Evolutionary conservation across 92 coral and sea anemone genomes (phyloP), one percentile per base, ranked within the genome.

Genomic region (Porites divaricata): DNA sequence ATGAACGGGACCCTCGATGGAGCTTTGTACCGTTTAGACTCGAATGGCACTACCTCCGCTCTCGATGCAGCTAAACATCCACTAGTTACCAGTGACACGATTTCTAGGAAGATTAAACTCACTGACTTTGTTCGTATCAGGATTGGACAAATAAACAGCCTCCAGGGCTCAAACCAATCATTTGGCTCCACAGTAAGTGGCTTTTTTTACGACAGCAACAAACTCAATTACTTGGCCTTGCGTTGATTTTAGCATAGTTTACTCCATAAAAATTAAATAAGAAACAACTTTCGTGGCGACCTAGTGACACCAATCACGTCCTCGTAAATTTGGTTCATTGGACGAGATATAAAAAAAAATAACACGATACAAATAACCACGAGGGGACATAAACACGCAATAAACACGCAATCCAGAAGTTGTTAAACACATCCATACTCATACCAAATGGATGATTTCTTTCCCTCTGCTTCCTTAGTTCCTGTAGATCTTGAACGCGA

Each of bases 391-490:
- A n/a, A n/a, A n/a, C n/a, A n/a, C 9, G 1, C 70, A 16, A 24
- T 45, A 17, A 20, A 26, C 35, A 6, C 28, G 41, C 9, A 7
- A 17, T 28, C 20, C 54, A 20, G 59, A 11, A 12, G 6, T 58
- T 23, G 63, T 83, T 67, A 94, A 22, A 94, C 98, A 72, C 98
- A 94, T 24, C 98, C 98, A 25, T 94, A 94, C 69, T 94, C 98
- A 75, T 89, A 89, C 98, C 98, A 94, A 56, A 92, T 84, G 1
- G 98, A 85, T 19, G 92, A 69, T 51, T 85, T 91, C 81, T 93
- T 93, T 16, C 79, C 88, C 9, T 85, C 89, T 6, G 81, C 87
- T 66, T 73, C 74, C 45, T 79, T 68, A 0, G 91, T 63, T 15
- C 90, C 70, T 8, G 74, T 76, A 21, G 86, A 65, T 77, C 84